phyloP scores from a whole-genome alignment of 2,888 invertebrate species.

The Zelleria hepariella region DNA sequence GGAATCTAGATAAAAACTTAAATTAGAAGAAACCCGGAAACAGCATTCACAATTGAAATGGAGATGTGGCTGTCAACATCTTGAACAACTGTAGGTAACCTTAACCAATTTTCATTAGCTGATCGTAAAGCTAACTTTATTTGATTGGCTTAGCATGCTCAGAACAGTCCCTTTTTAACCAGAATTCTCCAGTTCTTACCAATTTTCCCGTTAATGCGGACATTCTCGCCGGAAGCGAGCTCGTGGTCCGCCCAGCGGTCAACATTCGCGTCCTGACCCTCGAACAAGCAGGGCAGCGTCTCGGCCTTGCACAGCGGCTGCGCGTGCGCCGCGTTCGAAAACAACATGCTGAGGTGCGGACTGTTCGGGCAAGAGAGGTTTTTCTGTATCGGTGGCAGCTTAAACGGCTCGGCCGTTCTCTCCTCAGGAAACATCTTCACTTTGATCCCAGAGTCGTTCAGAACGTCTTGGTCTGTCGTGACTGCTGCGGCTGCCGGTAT shows the following conservation, averaged over 20 bases:
- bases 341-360: constrained; percentile 38
- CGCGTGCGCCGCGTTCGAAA: constrained; percentile 24
- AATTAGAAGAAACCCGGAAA: background rate
- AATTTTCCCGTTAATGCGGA: constrained; percentile 28
- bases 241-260: constrained; percentile 29
- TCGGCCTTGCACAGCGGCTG: constrained; percentile 17
- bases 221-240: constrained; percentile 48
- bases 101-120: too few species aligned
- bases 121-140: too few species aligned
- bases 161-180: too few species aligned
- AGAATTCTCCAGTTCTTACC: constrained; percentile 37
- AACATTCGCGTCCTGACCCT: constrained; percentile 20
- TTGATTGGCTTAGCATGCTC: too few species aligned
- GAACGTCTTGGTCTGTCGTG: constrained; percentile 22
- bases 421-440: constrained; percentile 29
- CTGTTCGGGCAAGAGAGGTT: constrained; percentile 30
- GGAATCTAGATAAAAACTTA: background rate
- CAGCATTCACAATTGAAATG: too few species aligned
- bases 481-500: constrained; percentile 16
- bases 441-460: constrained; percentile 32
- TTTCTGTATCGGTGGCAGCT: constrained; percentile 46
- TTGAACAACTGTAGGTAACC: too few species aligned
- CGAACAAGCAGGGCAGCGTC: constrained; percentile 23
- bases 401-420: constrained; percentile 24
- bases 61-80: too few species aligned